These are phyloP conservation scores for Alcis repandata DNA, from an alignment of 2,888 invertebrate species.

Conservation along the genomic window DNA sequence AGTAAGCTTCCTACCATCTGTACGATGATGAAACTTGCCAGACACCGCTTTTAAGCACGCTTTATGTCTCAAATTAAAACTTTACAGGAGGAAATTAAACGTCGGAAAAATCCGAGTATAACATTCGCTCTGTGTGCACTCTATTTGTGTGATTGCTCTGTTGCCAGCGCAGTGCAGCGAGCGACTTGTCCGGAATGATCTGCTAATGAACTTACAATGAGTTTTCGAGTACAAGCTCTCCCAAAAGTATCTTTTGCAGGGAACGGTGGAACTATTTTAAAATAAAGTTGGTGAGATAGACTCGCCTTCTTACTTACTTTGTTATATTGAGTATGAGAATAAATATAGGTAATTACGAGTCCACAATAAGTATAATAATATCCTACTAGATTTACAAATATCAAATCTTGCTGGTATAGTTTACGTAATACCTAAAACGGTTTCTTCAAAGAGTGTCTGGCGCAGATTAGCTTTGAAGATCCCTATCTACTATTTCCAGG, in stretches of 20 bases:
- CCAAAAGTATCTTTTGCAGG: constrained; percentile 7
- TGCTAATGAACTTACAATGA: constrained; percentile 35
- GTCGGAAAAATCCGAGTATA: constrained; percentile 67
- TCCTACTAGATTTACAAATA: no score
- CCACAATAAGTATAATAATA: no score
- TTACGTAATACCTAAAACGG: no score
- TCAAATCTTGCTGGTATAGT: no score
- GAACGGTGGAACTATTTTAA: background rate
- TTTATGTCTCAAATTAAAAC: constrained; percentile 85
- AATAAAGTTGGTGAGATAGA: background rate
- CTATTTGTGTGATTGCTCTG: constrained; percentile 42
- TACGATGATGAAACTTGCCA: constrained; percentile 86
- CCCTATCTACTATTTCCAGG: no score
- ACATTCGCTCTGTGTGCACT: constrained; percentile 16
- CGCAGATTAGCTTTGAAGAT: no score
- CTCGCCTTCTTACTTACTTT: no score
- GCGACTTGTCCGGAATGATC: constrained; percentile 30
- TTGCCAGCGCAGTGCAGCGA: constrained; percentile 18
- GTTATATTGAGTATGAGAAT: no score
- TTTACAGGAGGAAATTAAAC: constrained; percentile 84
- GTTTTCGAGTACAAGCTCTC: constrained; percentile 24
- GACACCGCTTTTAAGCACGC: constrained; percentile 84
- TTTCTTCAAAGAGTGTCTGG: no score
- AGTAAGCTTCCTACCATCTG: constrained; percentile 85
- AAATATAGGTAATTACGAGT: no score